Base-by-base conservation (phyloP, 1,140 invertebrate genomes). In the Drosophila lini region DNA sequence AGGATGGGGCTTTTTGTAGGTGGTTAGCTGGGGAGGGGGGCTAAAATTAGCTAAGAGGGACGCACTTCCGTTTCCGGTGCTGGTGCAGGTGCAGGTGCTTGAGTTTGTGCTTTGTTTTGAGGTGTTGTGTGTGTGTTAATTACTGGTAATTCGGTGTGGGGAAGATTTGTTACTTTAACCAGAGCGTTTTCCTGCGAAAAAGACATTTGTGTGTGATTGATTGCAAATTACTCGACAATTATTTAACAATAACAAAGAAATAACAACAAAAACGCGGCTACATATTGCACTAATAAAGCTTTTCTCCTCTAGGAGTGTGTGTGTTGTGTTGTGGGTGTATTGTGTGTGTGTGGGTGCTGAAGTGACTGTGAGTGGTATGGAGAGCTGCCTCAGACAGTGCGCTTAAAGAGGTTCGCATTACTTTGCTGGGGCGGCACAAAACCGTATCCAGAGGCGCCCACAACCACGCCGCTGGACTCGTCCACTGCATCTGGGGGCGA, bases 341-440 rank as follows among this genome's bases (percentile, higher is more conserved):
- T 38, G 36, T 13, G 41, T 56, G 60, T 57, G 38, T 47, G 63
- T 60, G 55, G 34, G 31, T 65, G 32, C 34, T 57, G 22, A 42
- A 40, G 68, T 70, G 44, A 50, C 32, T 53, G 52, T 58, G 36
- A 60, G 44, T 44, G 44, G 55, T 42, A 76, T 60, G 47, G 15
- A 36, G 19, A 59, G 41, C 61, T 60, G 53, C 53, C 58, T 80
- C 70, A 83, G 57, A 78, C 76, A 60, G 84, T 74, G 78, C 83
- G 84, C 59, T 77, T 89, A 65, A 81, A 67, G 62, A 77, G 61
- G 44, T 77, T 77, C 74, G 78, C 79, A 91, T 91, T 91, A 89
- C 89, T 92, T 91, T 92, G 83, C 63, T 88, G 89, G 61, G 92
- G 92, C 40, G 92, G 92, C 73, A 92, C 92, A 74, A 92, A 92